Evolutionary conservation across 2,888 invertebrate species (phyloP).

Genomic region (Gandaritis pyraliata): DNA sequence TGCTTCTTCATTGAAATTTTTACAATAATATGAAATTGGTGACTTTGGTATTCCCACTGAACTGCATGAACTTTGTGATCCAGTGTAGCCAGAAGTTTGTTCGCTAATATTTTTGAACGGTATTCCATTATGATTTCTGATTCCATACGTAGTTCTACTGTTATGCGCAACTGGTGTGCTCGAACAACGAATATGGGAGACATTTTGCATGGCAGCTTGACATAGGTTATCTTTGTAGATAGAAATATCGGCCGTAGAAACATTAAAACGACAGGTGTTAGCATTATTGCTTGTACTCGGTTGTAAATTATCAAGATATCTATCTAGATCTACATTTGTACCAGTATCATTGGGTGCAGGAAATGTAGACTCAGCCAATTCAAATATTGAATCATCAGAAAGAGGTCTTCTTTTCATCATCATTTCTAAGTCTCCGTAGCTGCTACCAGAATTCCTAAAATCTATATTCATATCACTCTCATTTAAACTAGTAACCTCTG

Average conservation of each 20-base stretch:
- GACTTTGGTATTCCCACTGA: conserved; percentile 67
- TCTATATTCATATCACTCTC: conserved; percentile 82
- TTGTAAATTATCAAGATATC: conserved; percentile 87
- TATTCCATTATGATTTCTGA: conserved; percentile 47
- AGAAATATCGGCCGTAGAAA: conserved; percentile 48
- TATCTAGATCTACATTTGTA: conserved; percentile 86
- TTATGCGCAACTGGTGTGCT: conserved; percentile 68
- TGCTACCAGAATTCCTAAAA: conserved; percentile 70
- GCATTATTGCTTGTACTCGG: conserved; percentile 61
- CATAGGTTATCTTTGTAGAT: conserved; percentile 57
- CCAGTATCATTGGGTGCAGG: conserved; percentile 77
- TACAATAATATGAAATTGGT: conserved; percentile 79
- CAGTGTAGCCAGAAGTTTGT: conserved; percentile 63
- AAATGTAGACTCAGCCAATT: conserved; percentile 85
- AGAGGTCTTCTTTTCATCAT: conserved; percentile 89
- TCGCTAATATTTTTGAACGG: conserved; percentile 58
- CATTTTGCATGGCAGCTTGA: conserved; percentile 49
- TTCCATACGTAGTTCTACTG: conserved; percentile 47
- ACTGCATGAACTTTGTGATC: conserved; percentile 71
- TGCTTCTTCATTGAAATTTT: conserved; percentile 71
- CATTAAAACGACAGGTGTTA: conserved; percentile 49
- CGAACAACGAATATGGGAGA: conserved; percentile 63
- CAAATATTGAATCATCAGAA: conserved; percentile 89
- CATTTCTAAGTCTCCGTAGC: conserved; percentile 82
- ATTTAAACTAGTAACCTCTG: conserved; percentile 72